These are phyloP conservation scores for Brachionus angularis DNA, from an alignment of 1,140 invertebrate species.

Conservation along the genomic window DNA sequence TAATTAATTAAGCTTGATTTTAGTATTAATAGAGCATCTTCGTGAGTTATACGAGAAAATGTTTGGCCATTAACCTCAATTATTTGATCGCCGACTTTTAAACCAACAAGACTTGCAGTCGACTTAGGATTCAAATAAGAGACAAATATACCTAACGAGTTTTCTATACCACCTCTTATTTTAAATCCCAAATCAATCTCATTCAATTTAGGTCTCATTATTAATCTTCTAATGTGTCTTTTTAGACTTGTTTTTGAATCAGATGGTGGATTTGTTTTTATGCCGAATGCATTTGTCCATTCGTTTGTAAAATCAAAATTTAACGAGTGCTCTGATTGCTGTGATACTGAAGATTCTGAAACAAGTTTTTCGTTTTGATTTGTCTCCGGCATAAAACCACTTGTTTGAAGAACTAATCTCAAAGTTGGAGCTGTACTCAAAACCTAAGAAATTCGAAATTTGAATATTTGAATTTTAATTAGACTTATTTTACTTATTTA, in stretches of 20 bases:
- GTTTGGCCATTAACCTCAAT: slow-evolving; percentile 40
- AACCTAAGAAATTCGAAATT: neutral
- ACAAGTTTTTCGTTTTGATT: neutral
- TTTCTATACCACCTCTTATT: slow-evolving; percentile 39
- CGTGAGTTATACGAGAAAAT: slow-evolving; percentile 29
- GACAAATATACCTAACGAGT: slow-evolving; percentile 29
- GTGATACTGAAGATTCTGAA: neutral
- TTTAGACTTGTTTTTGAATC: slow-evolving; percentile 22
- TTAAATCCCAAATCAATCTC: slow-evolving; percentile 39
- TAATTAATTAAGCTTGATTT: slow-evolving; percentile 32
- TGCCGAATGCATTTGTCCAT: slow-evolving; percentile 34
- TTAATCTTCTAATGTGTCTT: slow-evolving; percentile 18
- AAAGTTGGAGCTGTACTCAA: slow-evolving; percentile 28
- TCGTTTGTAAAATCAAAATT: slow-evolving; percentile 39
- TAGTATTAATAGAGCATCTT: slow-evolving; percentile 14
- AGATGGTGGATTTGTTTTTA: neutral
- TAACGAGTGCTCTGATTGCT: neutral
- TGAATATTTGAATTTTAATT: neutral
- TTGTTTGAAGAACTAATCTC: slow-evolving; percentile 19
- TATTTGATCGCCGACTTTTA: slow-evolving; percentile 40
- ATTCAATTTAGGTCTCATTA: neutral
- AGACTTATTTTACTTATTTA: neutral
- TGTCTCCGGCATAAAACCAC: slow-evolving; percentile 40
- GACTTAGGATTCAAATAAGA: slow-evolving; percentile 21
- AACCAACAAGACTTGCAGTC: slow-evolving; percentile 5